phyloP scores from a whole-genome alignment of 92 coral and sea anemone species.

The Zoanthus gigantus region DNA sequence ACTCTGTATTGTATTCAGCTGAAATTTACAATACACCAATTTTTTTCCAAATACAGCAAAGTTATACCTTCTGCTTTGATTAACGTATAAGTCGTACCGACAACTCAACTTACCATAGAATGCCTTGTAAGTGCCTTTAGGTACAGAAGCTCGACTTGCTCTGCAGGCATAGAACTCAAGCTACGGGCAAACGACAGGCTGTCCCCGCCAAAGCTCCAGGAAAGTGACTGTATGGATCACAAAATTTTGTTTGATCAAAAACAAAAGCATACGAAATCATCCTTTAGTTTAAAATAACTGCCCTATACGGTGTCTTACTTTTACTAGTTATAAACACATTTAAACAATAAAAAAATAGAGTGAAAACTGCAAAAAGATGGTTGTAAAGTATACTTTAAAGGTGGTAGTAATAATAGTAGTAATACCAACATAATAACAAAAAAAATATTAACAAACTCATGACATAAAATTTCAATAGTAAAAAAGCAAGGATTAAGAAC shows the following conservation, averaged over 20 bases:
- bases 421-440: too few species aligned
- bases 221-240: constrained; percentile 60
- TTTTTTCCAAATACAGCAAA: not conserved
- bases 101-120: constrained; percentile 63
- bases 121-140: constrained; percentile 89
- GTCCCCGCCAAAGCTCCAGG: constrained; percentile 92
- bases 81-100: not conserved
- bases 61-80: not conserved
- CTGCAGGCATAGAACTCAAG: constrained; percentile 86
- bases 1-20: not conserved
- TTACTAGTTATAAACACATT: too few species aligned
- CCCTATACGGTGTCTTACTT: too few species aligned
- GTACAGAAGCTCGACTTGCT: constrained; percentile 86
- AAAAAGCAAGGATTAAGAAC: too few species aligned
- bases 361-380: too few species aligned
- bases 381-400: too few species aligned
- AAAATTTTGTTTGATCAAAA: not conserved
- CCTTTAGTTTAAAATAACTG: too few species aligned
- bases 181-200: constrained; percentile 82
- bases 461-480: too few species aligned
- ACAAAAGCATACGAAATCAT: not conserved
- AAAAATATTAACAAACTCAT: too few species aligned
- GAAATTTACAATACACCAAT: not conserved
- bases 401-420: too few species aligned
- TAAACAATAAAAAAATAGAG: too few species aligned